Evolutionary conservation across 2,113 vertebrate genomes (phyloP).

Genomic region (Tapirus terrestris): DNA sequence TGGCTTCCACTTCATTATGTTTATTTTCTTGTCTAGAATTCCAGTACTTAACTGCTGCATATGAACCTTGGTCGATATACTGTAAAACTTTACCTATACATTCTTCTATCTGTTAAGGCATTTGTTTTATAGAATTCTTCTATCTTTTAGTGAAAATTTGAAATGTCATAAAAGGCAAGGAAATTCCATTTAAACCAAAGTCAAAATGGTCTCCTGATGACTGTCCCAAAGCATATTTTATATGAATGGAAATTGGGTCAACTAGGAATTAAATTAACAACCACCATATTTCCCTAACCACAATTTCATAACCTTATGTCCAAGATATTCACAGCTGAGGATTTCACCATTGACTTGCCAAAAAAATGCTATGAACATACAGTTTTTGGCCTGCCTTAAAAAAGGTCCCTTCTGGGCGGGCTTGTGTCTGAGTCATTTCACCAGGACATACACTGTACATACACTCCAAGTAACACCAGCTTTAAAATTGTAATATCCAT

Average conservation of each 20-base stretch:
- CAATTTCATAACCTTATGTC: slow-evolving; percentile 44
- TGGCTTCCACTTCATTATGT: not conserved
- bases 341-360: not conserved
- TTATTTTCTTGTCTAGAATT: not conserved
- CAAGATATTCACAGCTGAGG: slow-evolving; percentile 49
- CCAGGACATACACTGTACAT: not conserved
- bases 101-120: slow-evolving; percentile 23
- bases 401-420: not conserved
- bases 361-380: not conserved
- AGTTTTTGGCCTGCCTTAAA: not conserved
- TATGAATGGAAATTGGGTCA: slow-evolving; percentile 59
- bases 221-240: slow-evolving; percentile 48
- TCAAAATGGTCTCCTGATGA: slow-evolving; percentile 32
- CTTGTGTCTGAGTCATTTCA: slow-evolving; percentile 46
- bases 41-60: not conserved
- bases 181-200: slow-evolving; percentile 58
- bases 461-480: not conserved
- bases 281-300: slow-evolving; percentile 52
- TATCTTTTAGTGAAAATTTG: slow-evolving; percentile 52
- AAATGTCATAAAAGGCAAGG: slow-evolving; percentile 47
- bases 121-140: slow-evolving; percentile 39
- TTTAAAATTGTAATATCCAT: not conserved
- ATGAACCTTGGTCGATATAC: not conserved
- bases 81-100: not conserved
- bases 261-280: slow-evolving; percentile 64